Conservation (phyloP, 2,888 invertebrate genomes). For the Ernsta delagoae region DNA sequence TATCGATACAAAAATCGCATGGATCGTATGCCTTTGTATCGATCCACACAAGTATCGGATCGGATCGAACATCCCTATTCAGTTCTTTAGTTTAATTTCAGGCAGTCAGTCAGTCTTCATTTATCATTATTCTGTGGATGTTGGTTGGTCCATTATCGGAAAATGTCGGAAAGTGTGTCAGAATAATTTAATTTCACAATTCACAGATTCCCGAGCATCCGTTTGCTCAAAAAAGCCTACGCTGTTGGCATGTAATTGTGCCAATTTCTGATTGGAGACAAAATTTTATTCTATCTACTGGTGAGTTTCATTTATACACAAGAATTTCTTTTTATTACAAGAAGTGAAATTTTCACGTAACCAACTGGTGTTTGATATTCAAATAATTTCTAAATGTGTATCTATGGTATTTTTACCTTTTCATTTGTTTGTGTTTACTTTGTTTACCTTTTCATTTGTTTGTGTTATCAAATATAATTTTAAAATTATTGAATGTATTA, state of each 20-base stretch:
- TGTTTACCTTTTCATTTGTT: background rate
- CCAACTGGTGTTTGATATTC: slow-evolving; percentile 26
- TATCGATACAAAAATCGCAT: too few relatives aligned
- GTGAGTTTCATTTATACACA: slow-evolving; percentile 44
- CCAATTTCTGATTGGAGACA: slow-evolving; percentile 24
- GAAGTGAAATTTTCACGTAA: slow-evolving; percentile 51
- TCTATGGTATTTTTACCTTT: background rate
- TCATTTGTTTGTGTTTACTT: background rate
- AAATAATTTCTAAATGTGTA: slow-evolving; percentile 9
- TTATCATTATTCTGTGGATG: slow-evolving; percentile 17
- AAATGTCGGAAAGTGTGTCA: slow-evolving; percentile 71
- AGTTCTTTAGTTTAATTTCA: too few relatives aligned
- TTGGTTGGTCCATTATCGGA: slow-evolving; percentile 47
- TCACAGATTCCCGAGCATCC: slow-evolving; percentile 50
- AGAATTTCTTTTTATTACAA: slow-evolving; percentile 44
- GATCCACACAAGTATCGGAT: too few relatives aligned
- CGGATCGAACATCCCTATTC: too few relatives aligned
- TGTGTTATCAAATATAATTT: background rate
- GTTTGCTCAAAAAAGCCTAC: slow-evolving; percentile 47
- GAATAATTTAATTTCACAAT: slow-evolving; percentile 57
- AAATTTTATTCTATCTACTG: slow-evolving; percentile 41
- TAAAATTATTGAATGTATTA: background rate
- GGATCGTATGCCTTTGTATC: too few relatives aligned
- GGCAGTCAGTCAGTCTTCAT: background rate
- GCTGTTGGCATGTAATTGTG: slow-evolving; percentile 42